Evolutionary conservation across 53 echinoderm and acorn worm genomes (phyloP), one percentile per base, ranked within the genome.

Genomic region (Arbacia lixula): DNA sequence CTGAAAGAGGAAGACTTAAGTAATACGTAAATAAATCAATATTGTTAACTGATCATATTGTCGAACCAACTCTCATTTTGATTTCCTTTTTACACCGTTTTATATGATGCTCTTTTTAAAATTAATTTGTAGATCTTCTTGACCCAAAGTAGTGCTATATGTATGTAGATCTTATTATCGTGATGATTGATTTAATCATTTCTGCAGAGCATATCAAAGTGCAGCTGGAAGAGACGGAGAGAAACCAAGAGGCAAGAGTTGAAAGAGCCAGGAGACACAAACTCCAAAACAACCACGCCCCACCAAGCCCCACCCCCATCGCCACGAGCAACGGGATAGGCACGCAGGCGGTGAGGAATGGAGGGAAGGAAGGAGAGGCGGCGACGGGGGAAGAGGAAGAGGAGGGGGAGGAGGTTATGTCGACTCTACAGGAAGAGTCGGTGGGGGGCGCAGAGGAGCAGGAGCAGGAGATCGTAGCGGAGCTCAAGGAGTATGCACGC

Each of bases 401-500:
- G 25, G 62, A 40, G 28, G 39, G 17, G 14, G 61, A 60, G 9
- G 30, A 79, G 24, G 1, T 10, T 20, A 39, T 5, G 3, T 58
- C 41, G 26, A 36, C 60, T 8, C 64, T 31, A 6, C 30, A 10
- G 62, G 17, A 24, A n/a, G 64, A 63, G 30, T 29, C 46, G 5
- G 46, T 32, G 9, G 64, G 42, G 19, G 81, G 63, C 32, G 30
- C 26, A 0, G 60, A 36, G 26, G 62, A 61, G 46, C 33, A 62
- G 49, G 81, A 62, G 49, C 77, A 77, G 60, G 81, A 81, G 64
- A 81, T 61, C 19, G 52, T 81, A 31, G 64, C 77, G 1, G 77
- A 77, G 39, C 39, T 77, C 33, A 77, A 77, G 58, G 77, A 77
- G 77, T 77, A 77, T 20, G 77, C 77, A 10, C 22, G 81, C 41